Evolutionary conservation across 2,888 invertebrate genomes (phyloP), one percentile per base, ranked within the genome.

Genomic region (Dasysyrphus albostriatus): DNA sequence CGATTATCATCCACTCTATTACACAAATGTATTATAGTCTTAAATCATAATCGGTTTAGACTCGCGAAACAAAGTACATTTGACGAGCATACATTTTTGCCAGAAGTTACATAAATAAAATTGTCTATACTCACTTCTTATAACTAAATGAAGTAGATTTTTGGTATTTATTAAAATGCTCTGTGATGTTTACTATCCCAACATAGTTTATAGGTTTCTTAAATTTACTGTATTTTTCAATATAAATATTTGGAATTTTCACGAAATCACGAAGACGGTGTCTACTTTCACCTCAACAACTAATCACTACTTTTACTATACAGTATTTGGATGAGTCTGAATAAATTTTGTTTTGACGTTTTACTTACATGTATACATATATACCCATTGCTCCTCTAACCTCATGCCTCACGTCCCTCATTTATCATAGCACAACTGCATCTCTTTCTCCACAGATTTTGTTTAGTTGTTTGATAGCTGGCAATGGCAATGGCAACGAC

Each of bases 331-430:
- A 24, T 24, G 24, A 24, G 42, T 34, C 9, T 67, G 84, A 84
- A 80, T 84, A 80, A 76, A 76, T 58, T 84, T 84, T 85, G 82
- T 58, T 84, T 84, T 85, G 82, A 85, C 85, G 49, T 82, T 82
- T 85, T 29, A 16, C 51, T 76, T 81, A n/a, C 39, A 39, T 73
- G 7, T 16, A 47, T n/a, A 65, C n/a, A n/a, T 54, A 47, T 73
- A 76, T 63, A 69, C 56, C 51, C 69, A 81, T 47, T 2, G 34
- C 44, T 58, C 42, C 65, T 54, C 42, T 29, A 19, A 39, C 29
- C 9, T n/a, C 14, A 3, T 19, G 16, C 34, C n/a, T 44, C 44
- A 7, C 34, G 29, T 8, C 9, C n/a, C n/a, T 8, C 14, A 29
- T 44, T 19, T 8, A 16, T 32, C 6, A 44, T 10, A 12, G 49